These are phyloP conservation scores for Mesopsocus fuscifrons DNA, from an alignment of 2,888 invertebrate species.

Conservation along the genomic window DNA sequence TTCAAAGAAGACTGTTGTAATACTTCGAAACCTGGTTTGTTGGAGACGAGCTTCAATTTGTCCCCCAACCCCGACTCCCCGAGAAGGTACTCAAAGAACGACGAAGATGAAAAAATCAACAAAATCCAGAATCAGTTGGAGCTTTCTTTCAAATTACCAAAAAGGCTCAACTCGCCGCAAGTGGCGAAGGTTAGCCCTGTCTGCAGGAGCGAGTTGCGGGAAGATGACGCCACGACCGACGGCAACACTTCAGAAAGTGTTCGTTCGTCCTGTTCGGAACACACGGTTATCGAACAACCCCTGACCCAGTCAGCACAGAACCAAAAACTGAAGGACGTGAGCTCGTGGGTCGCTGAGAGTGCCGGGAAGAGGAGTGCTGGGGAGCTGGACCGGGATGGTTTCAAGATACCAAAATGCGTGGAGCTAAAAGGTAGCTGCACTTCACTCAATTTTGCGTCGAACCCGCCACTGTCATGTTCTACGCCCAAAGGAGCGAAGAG, in stretches of 20 bases:
- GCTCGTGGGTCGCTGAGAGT: not conserved
- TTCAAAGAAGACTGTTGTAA: not conserved
- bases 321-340: not conserved
- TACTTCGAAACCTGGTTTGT: not conserved
- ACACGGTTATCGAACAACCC: slow-evolving; percentile 4
- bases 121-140: slow-evolving; percentile 7
- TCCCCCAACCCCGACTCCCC: not conserved
- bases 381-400: slow-evolving; percentile 1
- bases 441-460: slow-evolving; percentile 15
- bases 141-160: slow-evolving; percentile 9
- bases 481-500: slow-evolving; percentile 28
- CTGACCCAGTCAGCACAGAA: not conserved
- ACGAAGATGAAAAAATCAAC: slow-evolving; percentile 7
- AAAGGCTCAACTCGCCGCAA: not conserved
- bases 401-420: slow-evolving; percentile 4
- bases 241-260: slow-evolving; percentile 4
- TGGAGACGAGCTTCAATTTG: not conserved
- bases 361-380: not conserved
- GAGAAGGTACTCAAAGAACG: not conserved
- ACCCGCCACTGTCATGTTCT: slow-evolving; percentile 25
- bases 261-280: slow-evolving; percentile 1
- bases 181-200: too few relatives aligned
- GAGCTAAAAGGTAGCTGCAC: not conserved
- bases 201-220: not conserved
- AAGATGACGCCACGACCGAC: not conserved